Evolutionary conservation across 2,113 vertebrate species (phyloP).

Genomic region (Chionodraco myersi): DNA sequence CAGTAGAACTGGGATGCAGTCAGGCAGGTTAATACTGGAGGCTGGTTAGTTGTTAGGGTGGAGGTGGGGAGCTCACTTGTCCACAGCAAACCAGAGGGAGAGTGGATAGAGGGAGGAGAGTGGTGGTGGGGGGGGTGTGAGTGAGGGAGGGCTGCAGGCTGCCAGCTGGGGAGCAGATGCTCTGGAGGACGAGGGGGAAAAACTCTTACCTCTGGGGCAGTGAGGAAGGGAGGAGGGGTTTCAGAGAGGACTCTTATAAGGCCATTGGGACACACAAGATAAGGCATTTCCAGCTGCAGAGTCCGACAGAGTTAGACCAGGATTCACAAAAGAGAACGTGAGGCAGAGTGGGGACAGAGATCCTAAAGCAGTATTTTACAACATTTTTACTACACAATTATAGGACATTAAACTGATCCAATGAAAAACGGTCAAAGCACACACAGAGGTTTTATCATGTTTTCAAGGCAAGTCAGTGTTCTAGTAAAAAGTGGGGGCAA

Average conservation of each 20-base stretch:
- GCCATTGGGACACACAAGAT: constrained; percentile 80
- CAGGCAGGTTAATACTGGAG: constrained; percentile 38
- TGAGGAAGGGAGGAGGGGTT: constrained; percentile 75
- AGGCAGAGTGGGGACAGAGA: constrained; percentile 28
- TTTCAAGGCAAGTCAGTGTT: neutral
- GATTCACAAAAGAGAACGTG: constrained; percentile 43
- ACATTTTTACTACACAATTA: neutral
- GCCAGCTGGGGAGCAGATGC: constrained; percentile 54
- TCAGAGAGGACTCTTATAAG: constrained; percentile 76
- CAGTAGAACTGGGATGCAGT: constrained; percentile 51
- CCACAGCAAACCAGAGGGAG: constrained; percentile 50
- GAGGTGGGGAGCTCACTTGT: constrained; percentile 29
- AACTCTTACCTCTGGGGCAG: constrained; percentile 81
- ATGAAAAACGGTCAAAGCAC: neutral
- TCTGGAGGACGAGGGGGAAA: constrained; percentile 19
- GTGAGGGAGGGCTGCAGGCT: constrained; percentile 72
- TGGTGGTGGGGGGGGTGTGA: neutral
- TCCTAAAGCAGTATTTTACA: constrained; percentile 1
- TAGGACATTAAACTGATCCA: too few relatives aligned
- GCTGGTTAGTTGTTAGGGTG: constrained; percentile 57
- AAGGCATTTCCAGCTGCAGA: constrained; percentile 82
- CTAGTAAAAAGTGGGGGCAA: neutral
- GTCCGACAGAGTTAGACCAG: constrained; percentile 67
- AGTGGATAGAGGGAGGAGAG: neutral
- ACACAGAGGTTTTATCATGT: too few relatives aligned